phyloP scores from a whole-genome alignment of 2,797 vertebrate species.

The Ceryle rudis region DNA sequence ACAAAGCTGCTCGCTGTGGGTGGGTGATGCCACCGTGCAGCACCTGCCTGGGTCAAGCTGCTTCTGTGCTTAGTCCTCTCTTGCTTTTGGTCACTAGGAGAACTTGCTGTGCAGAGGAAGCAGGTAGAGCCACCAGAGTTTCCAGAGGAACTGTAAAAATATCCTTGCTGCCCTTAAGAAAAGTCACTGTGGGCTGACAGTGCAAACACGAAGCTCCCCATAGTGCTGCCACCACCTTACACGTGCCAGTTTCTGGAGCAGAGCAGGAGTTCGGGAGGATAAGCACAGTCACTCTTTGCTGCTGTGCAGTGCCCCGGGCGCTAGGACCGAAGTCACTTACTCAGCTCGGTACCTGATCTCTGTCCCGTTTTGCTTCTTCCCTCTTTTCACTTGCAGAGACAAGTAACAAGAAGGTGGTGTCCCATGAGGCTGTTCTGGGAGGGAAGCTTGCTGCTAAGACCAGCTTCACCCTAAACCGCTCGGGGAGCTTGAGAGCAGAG shows the following conservation, averaged over 20 bases:
- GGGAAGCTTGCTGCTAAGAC: constrained; percentile 93
- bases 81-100: not conserved
- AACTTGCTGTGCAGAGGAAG: not conserved
- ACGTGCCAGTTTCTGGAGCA: not conserved
- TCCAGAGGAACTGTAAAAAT: not conserved
- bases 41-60: not conserved
- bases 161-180: not conserved
- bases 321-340: not conserved
- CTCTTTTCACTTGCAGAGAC: not conserved
- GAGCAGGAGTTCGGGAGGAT: not conserved
- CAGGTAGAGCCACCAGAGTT: not conserved
- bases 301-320: not conserved
- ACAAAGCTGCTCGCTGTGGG: not conserved
- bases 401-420: constrained; percentile 84
- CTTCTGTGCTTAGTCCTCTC: not conserved
- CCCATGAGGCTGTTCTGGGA: constrained; percentile 92
- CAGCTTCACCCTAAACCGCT: constrained; percentile 93
- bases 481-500: constrained; percentile 87
- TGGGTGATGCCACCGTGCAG: not conserved
- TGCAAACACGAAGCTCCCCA: not conserved
- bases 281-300: not conserved
- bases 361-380: not conserved
- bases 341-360: not conserved
- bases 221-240: not conserved
- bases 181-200: not conserved